Percentiles rank a stretch among this genome's conserved stretches.
Conservation (phyloP, 2,113 vertebrate genomes). For the Hyperoodon ampullatus region DNA sequence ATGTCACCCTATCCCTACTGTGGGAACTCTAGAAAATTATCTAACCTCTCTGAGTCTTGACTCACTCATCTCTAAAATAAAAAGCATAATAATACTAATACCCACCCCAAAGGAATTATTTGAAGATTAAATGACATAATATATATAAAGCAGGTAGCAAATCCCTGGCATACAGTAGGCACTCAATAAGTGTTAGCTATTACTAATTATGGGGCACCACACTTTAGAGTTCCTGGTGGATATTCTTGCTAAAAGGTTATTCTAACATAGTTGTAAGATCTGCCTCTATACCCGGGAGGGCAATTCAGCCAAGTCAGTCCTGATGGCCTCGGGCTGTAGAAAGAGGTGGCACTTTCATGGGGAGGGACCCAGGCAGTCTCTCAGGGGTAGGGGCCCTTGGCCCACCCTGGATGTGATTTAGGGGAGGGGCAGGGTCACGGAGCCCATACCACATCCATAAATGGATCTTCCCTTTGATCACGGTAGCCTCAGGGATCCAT, state of each 20-base stretch:
- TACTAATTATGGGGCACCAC: background rate
- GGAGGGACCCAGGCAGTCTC: background rate
- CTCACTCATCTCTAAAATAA: background rate
- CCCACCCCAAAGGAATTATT: background rate
- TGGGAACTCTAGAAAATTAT: background rate
- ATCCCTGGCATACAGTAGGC: background rate
- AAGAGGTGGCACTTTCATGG: background rate
- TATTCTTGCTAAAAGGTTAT: background rate
- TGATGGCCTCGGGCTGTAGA: background rate
- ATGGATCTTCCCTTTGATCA: slow-evolving; percentile 24
- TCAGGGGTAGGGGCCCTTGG: background rate
- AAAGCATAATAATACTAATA: background rate
- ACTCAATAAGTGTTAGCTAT: background rate
- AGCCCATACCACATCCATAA: slow-evolving; percentile 11
- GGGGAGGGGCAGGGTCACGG: background rate
- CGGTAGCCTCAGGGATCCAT: background rate
- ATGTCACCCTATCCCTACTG: background rate
- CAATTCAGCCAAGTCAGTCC: background rate
- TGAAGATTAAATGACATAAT: background rate
- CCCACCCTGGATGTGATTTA: background rate
- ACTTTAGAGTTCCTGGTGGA: background rate
- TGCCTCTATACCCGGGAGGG: background rate
- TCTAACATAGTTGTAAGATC: background rate
- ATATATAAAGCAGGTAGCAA: background rate
- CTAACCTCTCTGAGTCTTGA: background rate